Base-by-base conservation (phyloP, 2,113 vertebrate genomes). In the Zosterops japonicus region DNA sequence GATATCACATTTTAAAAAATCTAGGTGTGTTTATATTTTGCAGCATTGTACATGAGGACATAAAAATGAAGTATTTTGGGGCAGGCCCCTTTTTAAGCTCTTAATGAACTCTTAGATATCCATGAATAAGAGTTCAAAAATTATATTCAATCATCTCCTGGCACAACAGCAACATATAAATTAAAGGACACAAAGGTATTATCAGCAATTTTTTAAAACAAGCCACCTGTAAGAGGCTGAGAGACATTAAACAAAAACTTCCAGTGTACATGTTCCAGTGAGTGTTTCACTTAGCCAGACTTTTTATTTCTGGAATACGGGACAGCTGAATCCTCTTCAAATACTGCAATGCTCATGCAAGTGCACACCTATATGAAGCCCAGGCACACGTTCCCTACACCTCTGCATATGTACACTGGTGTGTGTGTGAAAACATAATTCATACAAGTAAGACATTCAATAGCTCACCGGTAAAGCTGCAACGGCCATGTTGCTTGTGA, bases 401-500 rank as follows among this genome's bases (percentile, higher is more conserved):
- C 22, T 29, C 13, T 17, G 22, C 2, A 4, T 7, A 29, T 0
- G 4, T 5, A 19, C 25, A 74, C 29, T 42, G 31, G 55, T 16
- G 9, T 74, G 9, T 74, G 17, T 3, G 11, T 42, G 27, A 41
- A 79, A 81, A 53, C 3, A 2, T 6, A 41, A 36, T 4, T 47
- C 12, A n/a, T 6, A 15, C 5, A 42, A 2, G 4, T 24, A 47
- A 68, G 53, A 25, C 25, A 52, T n/a, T 29, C 4, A 17, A 17
- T 4, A 82, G 78, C 97, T 98, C 96, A 99, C 99, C 98, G 97
- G 75, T 98, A 97, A 68, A 97, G 97, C 83, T 98, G 98, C 61
- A 97, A 61, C 7, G 98, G 98, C 98, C 98, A 99, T 1, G 92
- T 89, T 31, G 98, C 75, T 91, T 99, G 98, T 81, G 98, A 98